Evolutionary conservation across 2,888 invertebrate species (phyloP).

Genomic region (Leptopterna dolabrata): DNA sequence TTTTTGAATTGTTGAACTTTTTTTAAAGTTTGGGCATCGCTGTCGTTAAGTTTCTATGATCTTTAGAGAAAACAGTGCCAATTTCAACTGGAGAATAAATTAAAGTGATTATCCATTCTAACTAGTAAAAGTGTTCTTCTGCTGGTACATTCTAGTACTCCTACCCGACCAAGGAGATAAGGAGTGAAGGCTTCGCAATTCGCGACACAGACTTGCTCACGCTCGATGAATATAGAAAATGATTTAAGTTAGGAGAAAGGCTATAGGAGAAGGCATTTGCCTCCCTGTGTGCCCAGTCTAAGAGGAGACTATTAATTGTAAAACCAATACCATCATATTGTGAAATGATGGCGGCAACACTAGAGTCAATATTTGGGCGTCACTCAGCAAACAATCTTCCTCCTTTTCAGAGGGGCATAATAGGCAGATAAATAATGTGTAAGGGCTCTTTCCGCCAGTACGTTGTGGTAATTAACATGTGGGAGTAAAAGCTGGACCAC

Average conservation of each 20-base stretch:
- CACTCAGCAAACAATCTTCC: slow-evolving; percentile 52
- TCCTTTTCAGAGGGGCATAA: slow-evolving; percentile 52
- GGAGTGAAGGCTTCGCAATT: neutral
- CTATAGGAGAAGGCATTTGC: slow-evolving; percentile 34
- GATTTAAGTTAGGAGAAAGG: slow-evolving; percentile 31
- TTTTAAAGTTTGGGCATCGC: too few species aligned
- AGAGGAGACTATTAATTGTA: slow-evolving; percentile 57
- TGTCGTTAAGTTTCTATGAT: too few species aligned
- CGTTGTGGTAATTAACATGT: slow-evolving; percentile 54
- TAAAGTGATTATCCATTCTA: too few species aligned
- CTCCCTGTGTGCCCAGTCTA: slow-evolving; percentile 49
- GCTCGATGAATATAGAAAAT: neutral
- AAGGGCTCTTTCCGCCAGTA: slow-evolving; percentile 47
- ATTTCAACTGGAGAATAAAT: too few species aligned
- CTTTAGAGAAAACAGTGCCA: too few species aligned
- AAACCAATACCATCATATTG: slow-evolving; percentile 54
- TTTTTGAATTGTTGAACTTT: too few species aligned
- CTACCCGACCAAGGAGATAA: too few species aligned
- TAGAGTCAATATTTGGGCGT: slow-evolving; percentile 54
- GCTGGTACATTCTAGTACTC: too few species aligned
- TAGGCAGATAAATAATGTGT: slow-evolving; percentile 56
- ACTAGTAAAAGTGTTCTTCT: too few species aligned
- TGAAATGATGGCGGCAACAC: slow-evolving; percentile 56
- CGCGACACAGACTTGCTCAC: neutral
- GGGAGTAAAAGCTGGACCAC: slow-evolving; percentile 48